Conservation (phyloP, 1,140 invertebrate genomes). For the Bombus consobrinus region DNA sequence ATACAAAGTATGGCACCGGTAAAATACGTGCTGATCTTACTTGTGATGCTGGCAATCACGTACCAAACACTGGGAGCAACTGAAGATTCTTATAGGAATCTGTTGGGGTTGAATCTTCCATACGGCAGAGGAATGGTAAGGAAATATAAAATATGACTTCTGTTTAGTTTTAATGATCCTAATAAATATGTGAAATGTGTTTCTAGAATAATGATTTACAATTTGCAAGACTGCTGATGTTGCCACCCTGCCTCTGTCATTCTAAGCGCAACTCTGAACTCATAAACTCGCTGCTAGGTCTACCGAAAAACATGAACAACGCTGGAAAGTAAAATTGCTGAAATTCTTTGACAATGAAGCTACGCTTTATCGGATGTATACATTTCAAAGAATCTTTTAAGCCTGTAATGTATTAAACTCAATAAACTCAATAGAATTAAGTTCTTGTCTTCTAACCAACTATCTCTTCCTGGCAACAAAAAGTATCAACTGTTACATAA, state of each 20-base stretch:
- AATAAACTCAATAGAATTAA: conserved; percentile 32
- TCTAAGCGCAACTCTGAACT: conserved; percentile 88
- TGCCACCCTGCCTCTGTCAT: conserved; percentile 71
- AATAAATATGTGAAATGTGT: conserved; percentile 15
- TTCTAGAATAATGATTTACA: conserved; percentile 75
- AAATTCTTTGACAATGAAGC: neutral
- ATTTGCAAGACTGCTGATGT: conserved; percentile 68
- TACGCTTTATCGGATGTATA: conserved; percentile 30
- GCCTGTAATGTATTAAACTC: neutral
- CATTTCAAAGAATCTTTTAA: neutral
- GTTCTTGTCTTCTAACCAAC: neutral
- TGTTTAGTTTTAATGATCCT: neutral
- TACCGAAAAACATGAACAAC: conserved; percentile 89
- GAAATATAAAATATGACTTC: neutral
- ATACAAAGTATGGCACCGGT: conserved; percentile 40
- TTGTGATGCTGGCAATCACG: conserved; percentile 24
- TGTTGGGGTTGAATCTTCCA: conserved; percentile 64
- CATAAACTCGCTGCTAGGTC: conserved; percentile 88
- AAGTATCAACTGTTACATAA: neutral
- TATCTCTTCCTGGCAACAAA: neutral
- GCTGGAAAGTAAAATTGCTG: conserved; percentile 82
- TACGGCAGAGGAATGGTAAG: conserved; percentile 71
- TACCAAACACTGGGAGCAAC: conserved; percentile 43
- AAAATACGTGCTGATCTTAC: conserved; percentile 40
- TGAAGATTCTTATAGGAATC: conserved; percentile 68